A percentile compares a stretch with the other conserved stretches of the same genome.
phyloP scores from a whole-genome alignment of 2,113 vertebrate species.

The Indicator maculatus region DNA sequence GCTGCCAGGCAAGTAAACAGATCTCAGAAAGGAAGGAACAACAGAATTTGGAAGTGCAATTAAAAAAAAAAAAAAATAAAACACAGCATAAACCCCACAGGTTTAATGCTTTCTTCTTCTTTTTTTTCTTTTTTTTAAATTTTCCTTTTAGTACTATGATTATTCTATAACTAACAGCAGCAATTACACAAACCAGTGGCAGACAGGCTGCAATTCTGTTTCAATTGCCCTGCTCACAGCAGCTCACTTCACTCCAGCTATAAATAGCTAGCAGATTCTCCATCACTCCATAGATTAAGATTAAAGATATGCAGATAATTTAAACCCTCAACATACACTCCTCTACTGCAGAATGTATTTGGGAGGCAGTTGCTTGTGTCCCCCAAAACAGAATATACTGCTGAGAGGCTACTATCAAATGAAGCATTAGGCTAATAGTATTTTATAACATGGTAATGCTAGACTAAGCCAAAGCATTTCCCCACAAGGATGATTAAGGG shows the following conservation, averaged over 20 bases:
- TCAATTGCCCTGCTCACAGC: constrained; percentile 63
- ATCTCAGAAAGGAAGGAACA: constrained; percentile 30
- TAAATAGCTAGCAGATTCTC: constrained; percentile 51
- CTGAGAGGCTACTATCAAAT: not conserved
- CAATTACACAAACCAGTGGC: constrained; percentile 43
- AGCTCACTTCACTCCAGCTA: constrained; percentile 25
- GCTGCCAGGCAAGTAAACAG: constrained; percentile 44
- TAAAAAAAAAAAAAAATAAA: constrained; percentile 55
- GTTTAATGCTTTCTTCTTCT: constrained; percentile 62
- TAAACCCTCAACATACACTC: not conserved
- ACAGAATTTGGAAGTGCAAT: constrained; percentile 39
- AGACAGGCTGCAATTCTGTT: constrained; percentile 58
- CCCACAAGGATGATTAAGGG: not conserved
- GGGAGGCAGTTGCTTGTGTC: not conserved
- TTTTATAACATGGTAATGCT: constrained; percentile 1
- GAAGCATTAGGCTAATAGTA: constrained; percentile 1
- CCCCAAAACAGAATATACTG: not conserved
- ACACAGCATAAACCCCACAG: constrained; percentile 46
- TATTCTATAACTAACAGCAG: constrained; percentile 18
- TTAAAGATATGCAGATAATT: constrained; percentile 44
- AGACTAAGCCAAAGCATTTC: not conserved
- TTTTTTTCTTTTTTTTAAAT: constrained; percentile 52
- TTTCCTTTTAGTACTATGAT: constrained; percentile 36
- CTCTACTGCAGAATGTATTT: not conserved
- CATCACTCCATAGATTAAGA: constrained; percentile 35